Evolutionary conservation across 2,113 vertebrate genomes (phyloP), one percentile per base, ranked within the genome.

Genomic region (Psittacara wagleri): DNA sequence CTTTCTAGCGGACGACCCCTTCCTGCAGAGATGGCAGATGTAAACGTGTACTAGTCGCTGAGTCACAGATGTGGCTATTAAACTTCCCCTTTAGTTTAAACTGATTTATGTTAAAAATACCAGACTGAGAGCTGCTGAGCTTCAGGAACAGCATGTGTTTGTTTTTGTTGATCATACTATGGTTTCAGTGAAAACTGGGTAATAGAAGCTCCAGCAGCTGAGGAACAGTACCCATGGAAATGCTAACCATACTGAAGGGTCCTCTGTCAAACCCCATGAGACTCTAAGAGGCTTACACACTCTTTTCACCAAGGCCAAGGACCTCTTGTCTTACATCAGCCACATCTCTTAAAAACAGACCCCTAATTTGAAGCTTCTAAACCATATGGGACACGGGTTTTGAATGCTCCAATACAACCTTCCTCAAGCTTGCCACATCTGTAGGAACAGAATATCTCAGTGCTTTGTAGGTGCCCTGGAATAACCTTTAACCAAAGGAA

Each of bases 361-460:
- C 43, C 75, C 14, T 7, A 17, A 63, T 57, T 27, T 69, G 44
- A 64, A 86, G 37, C 31, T 81, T 83, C 25, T 62, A 55, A 44
- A 79, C 51, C 20, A 63, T 70, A 79, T 0, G 1, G 37, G 49
- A 44, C 80, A 44, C 0, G 0, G 29, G 24, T n/a, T 89, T 74
- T 54, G 66, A 84, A 55, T 59, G 66, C 31, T 81, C 55, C 23
- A 31, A 12, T 18, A 37, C 7, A 39, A 54, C 20, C 20, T 59
- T 88, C 46, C 73, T 78, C 64, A 61, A 61, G 35, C 70, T 81
- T 75, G 88, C 55, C 62, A 76, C 35, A n/a, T 84, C 51, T 75
- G 28, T 23, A 72, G 74, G 48, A 94, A 84, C 0, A 75, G 24
- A 15, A 84, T 1, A 3, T 49, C 31, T 86, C 46, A 39, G 19